Conservation (phyloP, 1,140 invertebrate genomes). For the Globodera rostochiensis region DNA sequence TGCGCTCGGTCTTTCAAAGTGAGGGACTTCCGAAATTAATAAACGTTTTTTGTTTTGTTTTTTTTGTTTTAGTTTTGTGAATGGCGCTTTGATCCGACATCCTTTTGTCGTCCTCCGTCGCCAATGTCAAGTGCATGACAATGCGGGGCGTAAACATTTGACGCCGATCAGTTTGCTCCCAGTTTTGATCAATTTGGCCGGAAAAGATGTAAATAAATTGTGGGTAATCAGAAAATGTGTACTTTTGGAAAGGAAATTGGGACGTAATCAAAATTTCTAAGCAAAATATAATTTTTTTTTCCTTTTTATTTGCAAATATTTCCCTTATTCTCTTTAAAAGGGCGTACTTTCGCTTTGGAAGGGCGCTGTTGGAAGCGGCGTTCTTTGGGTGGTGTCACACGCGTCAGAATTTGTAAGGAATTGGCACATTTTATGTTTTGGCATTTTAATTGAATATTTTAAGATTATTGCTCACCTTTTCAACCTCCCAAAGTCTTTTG, state of each 20-base stretch:
- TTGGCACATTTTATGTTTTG: neutral
- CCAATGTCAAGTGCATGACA: conserved; percentile 38
- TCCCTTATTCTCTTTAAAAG: conserved; percentile 24
- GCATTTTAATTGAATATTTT: conserved; percentile 1
- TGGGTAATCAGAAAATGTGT: neutral
- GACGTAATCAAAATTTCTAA: neutral
- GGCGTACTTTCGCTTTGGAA: conserved; percentile 49
- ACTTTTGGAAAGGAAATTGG: neutral
- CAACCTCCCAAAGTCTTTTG: conserved; percentile 38
- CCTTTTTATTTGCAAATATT: conserved; percentile 18
- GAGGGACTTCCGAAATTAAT: neutral
- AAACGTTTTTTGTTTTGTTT: neutral
- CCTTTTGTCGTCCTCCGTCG: conserved; percentile 35
- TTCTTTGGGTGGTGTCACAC: conserved; percentile 40
- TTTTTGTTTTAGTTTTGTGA: conserved; percentile 35
- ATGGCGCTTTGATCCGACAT: conserved; percentile 31
- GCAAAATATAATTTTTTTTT: neutral
- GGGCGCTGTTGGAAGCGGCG: conserved; percentile 45
- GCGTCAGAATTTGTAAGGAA: conserved; percentile 43
- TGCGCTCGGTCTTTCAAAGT: conserved; percentile 29
- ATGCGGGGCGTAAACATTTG: conserved; percentile 21
- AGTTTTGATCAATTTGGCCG: conserved; percentile 25
- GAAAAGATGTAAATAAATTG: conserved; percentile 31
- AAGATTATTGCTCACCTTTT: conserved; percentile 48
- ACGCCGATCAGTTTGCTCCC: conserved; percentile 30